Evolutionary conservation across 2,797 vertebrate species (phyloP), one percentile per base, ranked within the genome.

Genomic region (Mergus octosetaceus): DNA sequence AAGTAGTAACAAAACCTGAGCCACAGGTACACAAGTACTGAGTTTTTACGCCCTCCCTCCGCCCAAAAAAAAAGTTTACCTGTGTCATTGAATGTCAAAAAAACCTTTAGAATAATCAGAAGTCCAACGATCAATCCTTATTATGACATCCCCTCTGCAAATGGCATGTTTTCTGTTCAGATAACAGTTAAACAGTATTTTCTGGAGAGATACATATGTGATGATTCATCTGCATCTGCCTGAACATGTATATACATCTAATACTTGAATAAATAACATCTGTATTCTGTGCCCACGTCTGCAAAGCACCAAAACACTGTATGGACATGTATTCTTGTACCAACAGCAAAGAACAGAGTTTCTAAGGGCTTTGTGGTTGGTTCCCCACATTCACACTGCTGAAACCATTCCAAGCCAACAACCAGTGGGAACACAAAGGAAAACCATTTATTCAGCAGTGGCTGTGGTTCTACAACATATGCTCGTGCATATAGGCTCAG

Each of bases 261-360:
- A 32, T 19, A 32, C 54, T 93, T 75, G 78, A 91, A 92, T 30
- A 93, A 94, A 85, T 61, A 95, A 87, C 61, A 87, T 91, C 82
- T 89, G 79, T 85, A 80, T 41, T 75, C 38, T 2, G 3, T 72
- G 75, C 81, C 82, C 58, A 80, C 0, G 1, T 90, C 79, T 90
- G 81, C 81, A 90, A 75, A 92, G 75, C 54, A 80, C 69, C 72
- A 72, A 74, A 94, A 72, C 54, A 83, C 65, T 89, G 81, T 47
- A 94, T 17, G 49, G 81, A 87, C 90, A 85, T 39, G 88, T 66
- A 89, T 51, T 54, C 77, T 71, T 77, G 25, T 77, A 92, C 58
- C 51, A 91, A 66, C 36, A 92, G 49, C 54, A 57, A 87, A 51
- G 65, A 90, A 78, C 4, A 75, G 45, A 51, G 87, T 85, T 90